Evolutionary conservation across 2,113 vertebrate species (phyloP).

Genomic region (Tragulus kanchil): DNA sequence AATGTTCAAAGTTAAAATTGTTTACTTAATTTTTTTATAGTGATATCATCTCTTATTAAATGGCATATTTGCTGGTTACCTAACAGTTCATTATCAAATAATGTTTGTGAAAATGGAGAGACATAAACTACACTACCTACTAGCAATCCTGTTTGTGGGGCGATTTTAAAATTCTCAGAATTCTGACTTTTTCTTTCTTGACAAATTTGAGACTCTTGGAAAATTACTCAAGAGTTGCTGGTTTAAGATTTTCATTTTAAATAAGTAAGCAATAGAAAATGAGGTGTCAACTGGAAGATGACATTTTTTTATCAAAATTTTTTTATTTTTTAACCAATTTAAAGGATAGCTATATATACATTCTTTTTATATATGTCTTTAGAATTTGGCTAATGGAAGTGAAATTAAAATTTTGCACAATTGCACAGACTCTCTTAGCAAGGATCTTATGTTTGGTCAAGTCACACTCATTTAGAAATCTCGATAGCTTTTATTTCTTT

Average conservation of each 20-base stretch:
- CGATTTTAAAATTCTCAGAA: conserved; percentile 41
- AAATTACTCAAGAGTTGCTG: not conserved
- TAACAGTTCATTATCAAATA: not conserved
- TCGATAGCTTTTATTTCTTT: not conserved
- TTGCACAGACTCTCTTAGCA: not conserved
- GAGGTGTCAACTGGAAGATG: not conserved
- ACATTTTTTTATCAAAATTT: not conserved
- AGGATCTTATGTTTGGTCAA: not conserved
- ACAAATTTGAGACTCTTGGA: not conserved
- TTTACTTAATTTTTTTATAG: not conserved
- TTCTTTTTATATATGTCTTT: too few species aligned
- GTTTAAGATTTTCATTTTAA: not conserved
- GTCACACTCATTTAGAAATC: not conserved
- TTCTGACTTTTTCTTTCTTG: conserved; percentile 17
- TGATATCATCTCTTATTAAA: conserved; percentile 41
- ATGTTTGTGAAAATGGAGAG: not conserved
- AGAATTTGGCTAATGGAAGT: too few species aligned
- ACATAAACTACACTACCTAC: not conserved
- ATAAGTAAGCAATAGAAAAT: not conserved
- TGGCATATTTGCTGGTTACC: not conserved
- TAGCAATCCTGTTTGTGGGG: not conserved
- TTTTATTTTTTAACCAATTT: too few species aligned
- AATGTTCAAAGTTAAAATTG: conserved; percentile 22
- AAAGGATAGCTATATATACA: too few species aligned
- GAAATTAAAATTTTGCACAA: too few species aligned